phyloP scores from a whole-genome alignment of 1,140 invertebrate species.

The Drosophila ananassae region DNA sequence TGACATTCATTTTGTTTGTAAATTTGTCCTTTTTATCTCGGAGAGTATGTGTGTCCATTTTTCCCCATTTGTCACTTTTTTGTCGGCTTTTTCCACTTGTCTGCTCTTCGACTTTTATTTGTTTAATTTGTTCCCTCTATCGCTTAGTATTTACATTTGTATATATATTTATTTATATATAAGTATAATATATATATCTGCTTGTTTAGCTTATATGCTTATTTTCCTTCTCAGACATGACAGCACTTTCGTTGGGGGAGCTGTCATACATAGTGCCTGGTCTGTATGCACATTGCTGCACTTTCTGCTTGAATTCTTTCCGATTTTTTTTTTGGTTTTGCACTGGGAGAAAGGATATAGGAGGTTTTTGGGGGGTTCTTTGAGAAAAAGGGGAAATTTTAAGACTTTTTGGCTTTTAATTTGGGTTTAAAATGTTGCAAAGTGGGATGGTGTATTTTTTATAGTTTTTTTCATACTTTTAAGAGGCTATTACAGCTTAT shows the following conservation, averaged over 20 bases:
- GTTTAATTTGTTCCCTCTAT: slow-evolving; percentile 23
- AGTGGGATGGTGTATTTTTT: too few species aligned
- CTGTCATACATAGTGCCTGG: slow-evolving; percentile 3
- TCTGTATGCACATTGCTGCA: slow-evolving; percentile 1
- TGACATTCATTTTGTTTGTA: slow-evolving; percentile 29
- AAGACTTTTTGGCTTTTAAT: too few species aligned
- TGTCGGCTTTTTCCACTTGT: slow-evolving; percentile 21
- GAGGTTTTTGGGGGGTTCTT: too few species aligned
- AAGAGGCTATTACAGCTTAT: too few species aligned
- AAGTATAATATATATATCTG: not conserved
- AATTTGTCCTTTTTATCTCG: slow-evolving; percentile 20
- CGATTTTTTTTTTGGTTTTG: not conserved
- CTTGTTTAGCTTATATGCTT: not conserved
- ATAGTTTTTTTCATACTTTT: too few species aligned
- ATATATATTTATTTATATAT: not conserved
- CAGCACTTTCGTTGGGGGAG: slow-evolving; percentile 7
- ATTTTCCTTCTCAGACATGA: slow-evolving; percentile 12
- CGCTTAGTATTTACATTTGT: not conserved
- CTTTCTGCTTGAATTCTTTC: not conserved
- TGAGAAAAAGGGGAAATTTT: too few species aligned
- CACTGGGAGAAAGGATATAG: not conserved
- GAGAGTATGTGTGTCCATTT: not conserved
- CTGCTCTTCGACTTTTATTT: slow-evolving; percentile 23
- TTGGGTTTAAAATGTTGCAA: too few species aligned
- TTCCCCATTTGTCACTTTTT: slow-evolving; percentile 31